Evolutionary conservation across 2,888 invertebrate species (phyloP).

Genomic region (Carterocephalus palaemon): DNA sequence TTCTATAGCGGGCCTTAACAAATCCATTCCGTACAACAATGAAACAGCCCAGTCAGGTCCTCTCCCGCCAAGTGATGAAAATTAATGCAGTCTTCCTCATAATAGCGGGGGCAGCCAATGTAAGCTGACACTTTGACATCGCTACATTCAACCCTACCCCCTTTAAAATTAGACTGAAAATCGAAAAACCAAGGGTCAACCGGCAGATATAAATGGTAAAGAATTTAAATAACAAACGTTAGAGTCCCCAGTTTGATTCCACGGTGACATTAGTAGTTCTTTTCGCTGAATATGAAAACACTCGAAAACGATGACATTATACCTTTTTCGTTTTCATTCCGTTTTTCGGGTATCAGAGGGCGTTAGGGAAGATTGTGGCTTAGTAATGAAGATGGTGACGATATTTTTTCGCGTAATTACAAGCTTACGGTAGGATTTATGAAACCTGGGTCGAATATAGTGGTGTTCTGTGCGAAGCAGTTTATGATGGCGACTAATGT

Average conservation of each 20-base stretch:
- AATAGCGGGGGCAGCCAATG: conserved; percentile 5
- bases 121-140: not conserved
- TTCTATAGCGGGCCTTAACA: conserved; percentile 24
- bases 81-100: conserved; percentile 30
- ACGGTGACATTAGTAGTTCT: conserved; percentile 25
- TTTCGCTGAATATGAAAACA: conserved; percentile 17
- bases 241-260: conserved; percentile 26
- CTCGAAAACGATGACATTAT: conserved; percentile 10
- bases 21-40: conserved; percentile 28
- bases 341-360: not conserved
- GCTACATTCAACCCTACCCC: not conserved
- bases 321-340: conserved; percentile 8
- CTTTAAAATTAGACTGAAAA: conserved; percentile 5
- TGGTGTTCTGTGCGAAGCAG: too few relatives aligned
- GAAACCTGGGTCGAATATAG: too few relatives aligned
- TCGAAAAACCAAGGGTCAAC: too few relatives aligned
- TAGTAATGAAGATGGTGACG: too few relatives aligned
- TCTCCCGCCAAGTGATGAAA: conserved; percentile 28
- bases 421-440: too few relatives aligned
- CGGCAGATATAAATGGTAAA: conserved; percentile 12
- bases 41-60: conserved; percentile 28
- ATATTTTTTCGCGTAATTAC: too few relatives aligned
- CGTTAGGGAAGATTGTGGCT: too few relatives aligned
- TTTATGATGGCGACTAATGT: too few relatives aligned
- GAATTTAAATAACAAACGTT: conserved; percentile 31